These are phyloP conservation scores for Drosophila meridionalis DNA, from an alignment of 2,888 invertebrate species.

Conservation along the genomic window DNA sequence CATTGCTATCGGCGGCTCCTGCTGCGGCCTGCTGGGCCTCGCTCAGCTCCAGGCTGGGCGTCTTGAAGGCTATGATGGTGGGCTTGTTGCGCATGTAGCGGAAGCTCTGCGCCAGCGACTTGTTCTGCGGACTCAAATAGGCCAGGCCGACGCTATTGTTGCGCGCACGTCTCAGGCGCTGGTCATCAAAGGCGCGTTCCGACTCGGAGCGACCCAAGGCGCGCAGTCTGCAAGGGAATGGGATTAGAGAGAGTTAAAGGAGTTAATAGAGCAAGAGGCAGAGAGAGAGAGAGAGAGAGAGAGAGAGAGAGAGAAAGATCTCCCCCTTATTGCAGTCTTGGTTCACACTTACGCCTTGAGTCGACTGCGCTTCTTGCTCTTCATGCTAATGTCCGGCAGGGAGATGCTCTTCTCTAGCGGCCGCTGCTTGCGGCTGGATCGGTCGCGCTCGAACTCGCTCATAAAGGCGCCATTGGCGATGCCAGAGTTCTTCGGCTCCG, in stretches of 20 bases:
- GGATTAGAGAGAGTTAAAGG: neutral
- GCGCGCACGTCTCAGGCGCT: constrained; percentile 88
- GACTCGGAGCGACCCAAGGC: constrained; percentile 89
- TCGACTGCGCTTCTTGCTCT: constrained; percentile 89
- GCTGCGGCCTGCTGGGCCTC: constrained; percentile 87
- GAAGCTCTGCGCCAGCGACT: constrained; percentile 93
- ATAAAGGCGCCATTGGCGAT: constrained; percentile 77
- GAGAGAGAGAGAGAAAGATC: neutral
- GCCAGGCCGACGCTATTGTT: constrained; percentile 88
- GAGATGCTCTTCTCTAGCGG: constrained; percentile 92
- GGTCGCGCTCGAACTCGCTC: constrained; percentile 84
- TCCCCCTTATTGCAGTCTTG: neutral
- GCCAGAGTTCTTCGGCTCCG: constrained; percentile 60
- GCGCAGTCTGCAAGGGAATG: constrained; percentile 60
- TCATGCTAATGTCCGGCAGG: constrained; percentile 93
- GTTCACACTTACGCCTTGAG: constrained; percentile 88
- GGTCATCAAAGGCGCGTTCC: constrained; percentile 90
- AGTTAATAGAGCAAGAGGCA: neutral
- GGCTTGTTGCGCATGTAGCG: constrained; percentile 96
- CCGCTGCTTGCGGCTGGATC: constrained; percentile 87
- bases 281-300: neutral
- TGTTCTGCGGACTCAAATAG: constrained; percentile 91
- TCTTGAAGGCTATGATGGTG: constrained; percentile 94
- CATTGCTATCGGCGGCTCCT: constrained; percentile 84
- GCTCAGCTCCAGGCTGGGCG: constrained; percentile 91